Base-by-base conservation (phyloP, 2,888 invertebrate genomes). In the Caenorhabditis wallacei region DNA sequence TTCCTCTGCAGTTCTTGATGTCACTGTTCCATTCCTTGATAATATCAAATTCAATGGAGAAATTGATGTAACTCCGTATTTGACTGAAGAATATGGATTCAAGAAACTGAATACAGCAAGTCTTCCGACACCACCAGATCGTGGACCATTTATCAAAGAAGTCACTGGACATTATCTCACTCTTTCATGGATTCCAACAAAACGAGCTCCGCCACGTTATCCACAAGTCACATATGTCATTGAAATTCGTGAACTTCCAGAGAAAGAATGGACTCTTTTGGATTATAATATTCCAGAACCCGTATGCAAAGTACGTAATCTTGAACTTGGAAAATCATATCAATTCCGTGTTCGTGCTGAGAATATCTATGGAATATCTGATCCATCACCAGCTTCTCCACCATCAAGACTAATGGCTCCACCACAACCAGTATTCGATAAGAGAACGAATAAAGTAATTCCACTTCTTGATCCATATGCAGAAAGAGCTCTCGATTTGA, bases 291-390 rank as follows among this genome's bases (percentile, higher is more conserved):
- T 97, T 16, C 95, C 96, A 82, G 96, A 96, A 85, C 96, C 96
- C 92, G 95, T 95, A 43, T 96, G 96, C 93, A 96, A 97, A 92
- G 95, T 97, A 80, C 94, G 95, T 85, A 96, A 96, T 92, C 93
- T 98, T 85, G 95, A 96, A 91, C 97, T 98, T 0, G 96, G 96
- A 94, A 94, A 95, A 85, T 97, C 98, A 93, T 99, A 99, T 93
- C 95, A 95, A 92, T 97, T 98, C 94, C 94, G 99, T 81, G 95
- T 98, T 48, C 94, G 97, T 46, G 98, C 98, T 2, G 97, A 98
- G 92, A 99, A 98, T 93, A 96, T 96, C 92, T 96, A 95, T 92
- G 98, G 98, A 54, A 95, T 97, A 86, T 97, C 97, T 93, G 98
- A 98, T 92, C 98, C 98, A 0, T 97, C 97, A 75, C 97, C 97